phyloP scores from a whole-genome alignment of 2,797 vertebrate genomes.

The Oreochromis mossambicus region DNA sequence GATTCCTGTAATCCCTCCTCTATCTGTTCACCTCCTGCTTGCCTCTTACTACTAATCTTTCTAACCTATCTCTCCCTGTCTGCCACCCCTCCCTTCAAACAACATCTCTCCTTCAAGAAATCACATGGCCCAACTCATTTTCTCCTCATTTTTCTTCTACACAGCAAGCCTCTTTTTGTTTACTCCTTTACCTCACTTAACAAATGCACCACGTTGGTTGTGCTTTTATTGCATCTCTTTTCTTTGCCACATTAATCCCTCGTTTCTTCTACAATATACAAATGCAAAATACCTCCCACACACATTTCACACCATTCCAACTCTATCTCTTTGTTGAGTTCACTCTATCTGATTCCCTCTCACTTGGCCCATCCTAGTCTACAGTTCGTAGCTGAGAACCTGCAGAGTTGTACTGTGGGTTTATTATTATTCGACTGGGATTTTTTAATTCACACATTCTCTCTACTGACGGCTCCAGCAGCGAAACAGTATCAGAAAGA shows the following conservation, averaged over 20 bases:
- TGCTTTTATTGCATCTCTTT: not conserved
- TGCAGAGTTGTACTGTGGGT: constrained; percentile 33
- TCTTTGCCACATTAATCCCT: not conserved
- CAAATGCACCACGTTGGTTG: not conserved
- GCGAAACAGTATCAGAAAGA: constrained; percentile 52
- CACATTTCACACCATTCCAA: constrained; percentile 1
- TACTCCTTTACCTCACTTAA: not conserved
- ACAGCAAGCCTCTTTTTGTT: not conserved
- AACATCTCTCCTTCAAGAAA: constrained; percentile 39
- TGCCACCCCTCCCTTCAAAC: constrained; percentile 15
- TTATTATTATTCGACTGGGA: constrained; percentile 53
- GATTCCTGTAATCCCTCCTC: constrained; percentile 70
- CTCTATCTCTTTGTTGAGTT: constrained; percentile 7
- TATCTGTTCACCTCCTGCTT: constrained; percentile 64
- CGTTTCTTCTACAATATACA: not conserved
- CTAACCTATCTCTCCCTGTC: constrained; percentile 52
- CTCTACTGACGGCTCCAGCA: constrained; percentile 38
- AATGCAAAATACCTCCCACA: constrained; percentile 14
- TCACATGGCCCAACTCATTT: not conserved
- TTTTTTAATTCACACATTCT: constrained; percentile 59
- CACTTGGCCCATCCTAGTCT: constrained; percentile 4
- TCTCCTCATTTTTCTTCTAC: not conserved
- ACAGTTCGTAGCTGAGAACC: constrained; percentile 34
- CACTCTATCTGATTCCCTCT: not conserved
- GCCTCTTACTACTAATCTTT: constrained; percentile 59